These are phyloP conservation scores for Staurois parvus DNA, from an alignment of 2,797 vertebrate genomes.

Conservation along the genomic window DNA sequence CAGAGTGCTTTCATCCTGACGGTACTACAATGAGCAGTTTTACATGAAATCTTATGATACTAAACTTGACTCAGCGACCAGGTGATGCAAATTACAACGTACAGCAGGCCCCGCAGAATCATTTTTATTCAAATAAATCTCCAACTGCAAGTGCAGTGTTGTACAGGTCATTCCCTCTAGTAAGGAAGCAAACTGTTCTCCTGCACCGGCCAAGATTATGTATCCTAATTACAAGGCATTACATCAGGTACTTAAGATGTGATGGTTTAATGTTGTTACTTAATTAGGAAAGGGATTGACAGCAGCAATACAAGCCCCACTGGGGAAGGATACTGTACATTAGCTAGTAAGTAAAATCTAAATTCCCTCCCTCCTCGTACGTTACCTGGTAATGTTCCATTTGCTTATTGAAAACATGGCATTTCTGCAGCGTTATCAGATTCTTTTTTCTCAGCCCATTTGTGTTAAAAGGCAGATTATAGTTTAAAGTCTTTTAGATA, in stretches of 20 bases:
- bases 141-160: conserved; percentile 30
- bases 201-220: conserved; percentile 50
- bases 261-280: conserved; percentile 62
- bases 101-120: conserved; percentile 9
- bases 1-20: conserved; percentile 15
- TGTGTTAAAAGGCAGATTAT: background rate
- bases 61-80: conserved; percentile 14
- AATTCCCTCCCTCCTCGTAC: conserved; percentile 40
- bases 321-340: conserved; percentile 53
- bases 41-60: conserved; percentile 7
- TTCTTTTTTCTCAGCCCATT: background rate
- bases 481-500: background rate
- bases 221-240: conserved; percentile 59
- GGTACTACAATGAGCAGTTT: conserved; percentile 17
- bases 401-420: conserved; percentile 22
- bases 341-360: conserved; percentile 56
- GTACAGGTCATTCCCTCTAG: conserved; percentile 57
- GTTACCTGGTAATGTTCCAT: conserved; percentile 34
- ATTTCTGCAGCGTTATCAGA: background rate
- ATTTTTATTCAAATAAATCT: conserved; percentile 43
- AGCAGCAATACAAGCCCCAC: conserved; percentile 41
- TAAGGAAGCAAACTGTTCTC: conserved; percentile 42
- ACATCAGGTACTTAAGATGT: conserved; percentile 61
- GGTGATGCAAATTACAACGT: conserved; percentile 41
- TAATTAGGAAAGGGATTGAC: conserved; percentile 61